Evolutionary conservation across 2,797 vertebrate species (phyloP).

Genomic region (Crax fasciolata): DNA sequence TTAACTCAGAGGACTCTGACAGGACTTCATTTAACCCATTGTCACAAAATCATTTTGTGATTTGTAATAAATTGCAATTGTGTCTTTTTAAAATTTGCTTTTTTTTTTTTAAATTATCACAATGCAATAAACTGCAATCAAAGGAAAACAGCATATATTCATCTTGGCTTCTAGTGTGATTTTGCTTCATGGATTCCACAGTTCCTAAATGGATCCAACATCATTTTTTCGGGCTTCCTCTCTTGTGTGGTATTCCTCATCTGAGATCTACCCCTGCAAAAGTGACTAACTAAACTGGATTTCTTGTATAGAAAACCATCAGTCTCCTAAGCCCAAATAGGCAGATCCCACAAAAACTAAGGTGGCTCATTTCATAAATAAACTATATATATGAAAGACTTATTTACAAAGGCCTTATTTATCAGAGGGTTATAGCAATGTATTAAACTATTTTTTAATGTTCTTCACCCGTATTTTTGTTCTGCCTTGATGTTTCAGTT

Average conservation of each 20-base stretch:
- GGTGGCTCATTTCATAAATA: not conserved
- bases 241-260: not conserved
- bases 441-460: not conserved
- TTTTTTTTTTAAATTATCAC: not conserved
- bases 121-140: not conserved
- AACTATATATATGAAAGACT: not conserved
- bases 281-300: not conserved
- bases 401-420: not conserved
- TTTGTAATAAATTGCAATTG: not conserved
- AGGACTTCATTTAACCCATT: not conserved
- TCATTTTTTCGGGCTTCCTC: not conserved
- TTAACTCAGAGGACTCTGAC: not conserved
- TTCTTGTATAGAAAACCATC: not conserved
- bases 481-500: slow-evolving; percentile 13
- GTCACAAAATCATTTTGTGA: not conserved
- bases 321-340: not conserved
- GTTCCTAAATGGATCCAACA: not conserved
- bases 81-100: not conserved
- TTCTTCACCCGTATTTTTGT: not conserved
- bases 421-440: not conserved
- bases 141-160: not conserved
- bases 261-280: not conserved
- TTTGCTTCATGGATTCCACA: slow-evolving; percentile 18
- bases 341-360: not conserved
- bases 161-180: not conserved